Conservation (phyloP, 2,888 invertebrate genomes). For the Phyllotreta cruciferae region DNA sequence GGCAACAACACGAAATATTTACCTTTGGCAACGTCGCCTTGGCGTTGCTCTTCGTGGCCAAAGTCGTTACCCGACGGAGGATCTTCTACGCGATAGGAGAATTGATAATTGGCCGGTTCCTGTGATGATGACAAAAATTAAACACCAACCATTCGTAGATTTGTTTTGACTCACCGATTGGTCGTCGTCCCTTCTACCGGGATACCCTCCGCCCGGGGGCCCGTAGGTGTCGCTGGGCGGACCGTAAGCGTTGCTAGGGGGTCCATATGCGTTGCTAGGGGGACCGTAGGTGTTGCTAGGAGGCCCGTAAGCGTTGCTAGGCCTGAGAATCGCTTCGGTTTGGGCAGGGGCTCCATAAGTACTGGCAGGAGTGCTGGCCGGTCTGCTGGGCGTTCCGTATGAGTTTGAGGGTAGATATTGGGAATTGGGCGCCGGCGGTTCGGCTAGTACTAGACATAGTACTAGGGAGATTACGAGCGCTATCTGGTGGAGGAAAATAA, state of each 20-base stretch:
- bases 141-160: too few species aligned
- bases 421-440: constrained; percentile 56
- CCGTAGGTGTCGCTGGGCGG: constrained; percentile 44
- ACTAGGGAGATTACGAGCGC: constrained; percentile 46
- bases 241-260: constrained; percentile 38
- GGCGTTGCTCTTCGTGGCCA: constrained; percentile 71
- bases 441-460: constrained; percentile 52
- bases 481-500: too few species aligned
- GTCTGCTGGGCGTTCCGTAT: constrained; percentile 41
- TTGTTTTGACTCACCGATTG: constrained; percentile 57
- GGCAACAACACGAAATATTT: constrained; percentile 74
- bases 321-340: constrained; percentile 39
- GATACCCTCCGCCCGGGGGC: constrained; percentile 30
- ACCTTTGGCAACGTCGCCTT: constrained; percentile 72
- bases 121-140: too few species aligned
- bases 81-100: constrained; percentile 72
- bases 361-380: constrained; percentile 48
- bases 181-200: constrained; percentile 49
- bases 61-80: constrained; percentile 72
- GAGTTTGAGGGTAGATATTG: constrained; percentile 55
- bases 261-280: constrained; percentile 40
- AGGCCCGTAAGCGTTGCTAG: constrained; percentile 44
- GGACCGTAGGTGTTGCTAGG: constrained; percentile 45
- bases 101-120: constrained; percentile 67
- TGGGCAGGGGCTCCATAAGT: constrained; percentile 49